Evolutionary conservation across 2,797 vertebrate genomes (phyloP).

Genomic region (Menidia menidia): DNA sequence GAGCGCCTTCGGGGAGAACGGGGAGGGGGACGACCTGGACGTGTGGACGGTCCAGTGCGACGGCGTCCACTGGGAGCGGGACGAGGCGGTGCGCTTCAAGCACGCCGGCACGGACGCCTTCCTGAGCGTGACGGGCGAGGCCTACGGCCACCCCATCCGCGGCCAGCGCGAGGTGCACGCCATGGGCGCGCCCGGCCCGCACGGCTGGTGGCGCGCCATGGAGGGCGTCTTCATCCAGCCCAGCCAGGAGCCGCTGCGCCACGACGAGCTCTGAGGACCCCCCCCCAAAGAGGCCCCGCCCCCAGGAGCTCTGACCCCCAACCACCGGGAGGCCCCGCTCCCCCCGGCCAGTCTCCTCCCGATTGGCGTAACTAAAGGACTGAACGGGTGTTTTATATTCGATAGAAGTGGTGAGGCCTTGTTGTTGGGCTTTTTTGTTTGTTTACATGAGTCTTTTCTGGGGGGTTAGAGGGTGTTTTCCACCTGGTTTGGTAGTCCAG

Average conservation of each 20-base stretch:
- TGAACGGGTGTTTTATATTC: too few species aligned
- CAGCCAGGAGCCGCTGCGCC: conserved; percentile 78
- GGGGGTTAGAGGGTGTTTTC: too few species aligned
- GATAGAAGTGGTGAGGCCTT: too few species aligned
- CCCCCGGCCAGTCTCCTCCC: too few species aligned
- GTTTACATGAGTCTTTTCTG: too few species aligned
- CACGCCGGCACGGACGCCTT: conserved; percentile 91
- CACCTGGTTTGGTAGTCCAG: too few species aligned
- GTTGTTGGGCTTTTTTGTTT: too few species aligned
- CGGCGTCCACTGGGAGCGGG: conserved; percentile 89
- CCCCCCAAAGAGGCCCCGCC: too few species aligned
- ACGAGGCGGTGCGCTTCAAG: conserved; percentile 90
- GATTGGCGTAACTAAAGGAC: too few species aligned
- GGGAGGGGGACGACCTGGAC: conserved; percentile 95
- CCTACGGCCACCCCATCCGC: conserved; percentile 94
- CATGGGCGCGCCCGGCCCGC: conserved; percentile 84
- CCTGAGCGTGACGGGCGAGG: conserved; percentile 94
- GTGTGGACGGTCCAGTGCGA: conserved; percentile 93
- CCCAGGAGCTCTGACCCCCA: too few species aligned
- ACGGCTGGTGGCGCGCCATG: conserved; percentile 95
- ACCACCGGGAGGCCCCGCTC: too few species aligned
- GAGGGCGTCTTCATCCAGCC: conserved; percentile 97
- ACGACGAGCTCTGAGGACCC: conserved; percentile 89
- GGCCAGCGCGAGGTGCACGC: conserved; percentile 95
- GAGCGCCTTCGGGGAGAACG: conserved; percentile 96